Percentiles rank a stretch among this genome's conserved stretches.
These are phyloP conservation scores for Laticauda laticaudata DNA, from an alignment of 2,113 vertebrate species.

Conservation along the genomic window DNA sequence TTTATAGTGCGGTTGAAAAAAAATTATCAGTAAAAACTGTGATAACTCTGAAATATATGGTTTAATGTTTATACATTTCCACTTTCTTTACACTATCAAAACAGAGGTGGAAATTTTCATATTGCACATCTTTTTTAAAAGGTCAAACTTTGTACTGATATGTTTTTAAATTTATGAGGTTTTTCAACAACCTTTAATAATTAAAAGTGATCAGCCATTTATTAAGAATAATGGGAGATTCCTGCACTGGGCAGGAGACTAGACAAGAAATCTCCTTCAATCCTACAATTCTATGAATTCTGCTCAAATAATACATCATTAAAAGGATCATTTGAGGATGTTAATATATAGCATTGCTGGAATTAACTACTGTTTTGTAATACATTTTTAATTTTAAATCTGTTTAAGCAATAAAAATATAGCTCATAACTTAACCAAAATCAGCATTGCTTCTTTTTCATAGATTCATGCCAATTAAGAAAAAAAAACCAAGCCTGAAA, in stretches of 20 bases:
- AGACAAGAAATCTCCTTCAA: neutral
- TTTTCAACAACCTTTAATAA: neutral
- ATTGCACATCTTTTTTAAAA: neutral
- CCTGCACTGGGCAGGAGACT: neutral
- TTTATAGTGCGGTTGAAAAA: neutral
- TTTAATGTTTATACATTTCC: neutral
- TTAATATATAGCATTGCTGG: neutral
- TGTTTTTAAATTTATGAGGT: neutral
- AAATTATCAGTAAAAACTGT: neutral
- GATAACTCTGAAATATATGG: neutral
- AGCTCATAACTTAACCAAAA: neutral
- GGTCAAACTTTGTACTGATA: neutral
- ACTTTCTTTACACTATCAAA: neutral
- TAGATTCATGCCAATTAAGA: neutral
- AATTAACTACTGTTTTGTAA: neutral
- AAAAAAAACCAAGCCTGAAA: neutral
- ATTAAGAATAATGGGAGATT: neutral
- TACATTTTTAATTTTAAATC: neutral
- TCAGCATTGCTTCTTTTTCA: neutral
- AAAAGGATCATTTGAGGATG: neutral
- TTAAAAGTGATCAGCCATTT: neutral
- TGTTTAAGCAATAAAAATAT: neutral
- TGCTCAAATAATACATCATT: neutral
- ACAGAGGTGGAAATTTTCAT: neutral
- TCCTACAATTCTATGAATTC: neutral